Evolutionary conservation across 2,888 invertebrate species (phyloP).

Genomic region (Alentia gelatinosa): DNA sequence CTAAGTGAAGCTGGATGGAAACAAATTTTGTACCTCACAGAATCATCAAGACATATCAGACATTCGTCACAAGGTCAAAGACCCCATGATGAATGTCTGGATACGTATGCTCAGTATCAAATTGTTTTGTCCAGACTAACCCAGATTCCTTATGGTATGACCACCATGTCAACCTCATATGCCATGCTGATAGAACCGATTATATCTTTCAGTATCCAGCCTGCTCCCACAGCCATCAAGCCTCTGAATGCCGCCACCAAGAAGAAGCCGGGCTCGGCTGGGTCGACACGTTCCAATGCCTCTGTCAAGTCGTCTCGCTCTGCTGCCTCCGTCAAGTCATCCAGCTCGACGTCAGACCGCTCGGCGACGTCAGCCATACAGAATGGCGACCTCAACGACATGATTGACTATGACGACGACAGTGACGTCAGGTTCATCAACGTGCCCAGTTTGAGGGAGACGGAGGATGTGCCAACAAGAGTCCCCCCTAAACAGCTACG

Average conservation of each 20-base stretch:
- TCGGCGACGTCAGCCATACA: neutral
- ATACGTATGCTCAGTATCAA: neutral
- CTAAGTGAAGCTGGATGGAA: no score
- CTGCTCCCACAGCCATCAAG: neutral
- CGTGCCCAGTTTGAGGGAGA: neutral
- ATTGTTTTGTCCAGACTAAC: neutral
- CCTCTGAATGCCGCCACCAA: neutral
- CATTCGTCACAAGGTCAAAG: neutral
- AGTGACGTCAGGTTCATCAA: neutral
- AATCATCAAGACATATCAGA: neutral
- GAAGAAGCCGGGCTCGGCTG: conserved; percentile 2
- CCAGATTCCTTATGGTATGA: neutral
- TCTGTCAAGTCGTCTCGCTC: neutral
- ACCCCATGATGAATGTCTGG: neutral
- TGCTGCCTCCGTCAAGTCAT: conserved; percentile 13
- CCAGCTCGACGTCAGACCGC: conserved; percentile 5
- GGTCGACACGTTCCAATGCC: neutral
- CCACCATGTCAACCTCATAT: neutral
- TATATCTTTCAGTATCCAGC: neutral
- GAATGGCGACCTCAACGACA: neutral
- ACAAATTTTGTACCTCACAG: neutral
- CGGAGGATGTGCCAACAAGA: neutral
- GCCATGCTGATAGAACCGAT: neutral
- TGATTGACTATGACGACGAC: conserved; percentile 15
- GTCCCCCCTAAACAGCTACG: neutral